Evolutionary conservation across 2,113 vertebrate species (phyloP).

Genomic region (Acrocephalus arundinaceus): DNA sequence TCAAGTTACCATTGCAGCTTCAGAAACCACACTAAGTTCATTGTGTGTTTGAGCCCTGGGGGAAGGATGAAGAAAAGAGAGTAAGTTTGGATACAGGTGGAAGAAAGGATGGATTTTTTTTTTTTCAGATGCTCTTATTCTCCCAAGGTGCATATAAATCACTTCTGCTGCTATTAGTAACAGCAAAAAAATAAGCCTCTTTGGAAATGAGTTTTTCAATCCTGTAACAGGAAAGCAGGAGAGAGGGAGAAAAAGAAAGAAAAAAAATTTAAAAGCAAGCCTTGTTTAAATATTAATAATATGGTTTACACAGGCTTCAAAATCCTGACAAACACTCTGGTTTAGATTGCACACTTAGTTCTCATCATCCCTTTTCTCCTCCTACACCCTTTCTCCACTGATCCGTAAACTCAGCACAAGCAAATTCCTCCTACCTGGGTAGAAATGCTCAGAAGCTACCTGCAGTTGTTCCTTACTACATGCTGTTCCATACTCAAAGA

Average conservation of each 20-base stretch:
- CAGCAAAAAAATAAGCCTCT: slow-evolving; percentile 1
- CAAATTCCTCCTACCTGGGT: background rate
- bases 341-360: background rate
- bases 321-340: background rate
- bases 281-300: slow-evolving; percentile 11
- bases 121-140: background rate
- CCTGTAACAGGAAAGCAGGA: background rate
- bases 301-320: background rate
- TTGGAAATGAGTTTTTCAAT: slow-evolving; percentile 41
- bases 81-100: background rate
- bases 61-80: background rate
- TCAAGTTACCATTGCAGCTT: background rate
- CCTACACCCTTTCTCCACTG: background rate
- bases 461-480: background rate
- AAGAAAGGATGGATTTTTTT: slow-evolving; percentile 2
- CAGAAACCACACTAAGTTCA: background rate
- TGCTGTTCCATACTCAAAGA: background rate
- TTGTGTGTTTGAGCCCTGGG: background rate
- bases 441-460: background rate
- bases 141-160: background rate
- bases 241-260: rapidly evolving
- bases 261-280: background rate
- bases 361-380: slow-evolving; percentile 13
- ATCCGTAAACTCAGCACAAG: background rate
- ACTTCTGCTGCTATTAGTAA: slow-evolving; percentile 19